Evolutionary conservation across 2,113 vertebrate species (phyloP).

Genomic region (Upupa epops): DNA sequence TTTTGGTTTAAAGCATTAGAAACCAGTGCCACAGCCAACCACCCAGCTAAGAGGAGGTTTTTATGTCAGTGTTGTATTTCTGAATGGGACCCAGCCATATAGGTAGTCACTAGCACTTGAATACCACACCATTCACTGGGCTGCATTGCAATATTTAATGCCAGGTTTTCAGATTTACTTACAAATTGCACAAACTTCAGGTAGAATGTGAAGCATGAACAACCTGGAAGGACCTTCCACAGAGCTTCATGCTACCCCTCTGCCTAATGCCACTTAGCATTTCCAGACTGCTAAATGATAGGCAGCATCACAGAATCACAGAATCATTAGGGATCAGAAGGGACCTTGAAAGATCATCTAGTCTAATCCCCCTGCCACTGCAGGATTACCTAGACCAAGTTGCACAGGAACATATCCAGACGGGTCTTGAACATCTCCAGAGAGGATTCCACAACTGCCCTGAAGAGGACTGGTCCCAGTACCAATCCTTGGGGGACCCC

Average conservation of each 20-base stretch:
- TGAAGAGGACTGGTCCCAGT: too few species aligned
- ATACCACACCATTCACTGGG: neutral
- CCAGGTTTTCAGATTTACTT: neutral
- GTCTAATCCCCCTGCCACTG: too few species aligned
- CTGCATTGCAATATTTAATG: neutral
- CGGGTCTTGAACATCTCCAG: too few species aligned
- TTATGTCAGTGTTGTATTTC: neutral
- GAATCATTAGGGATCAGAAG: too few species aligned
- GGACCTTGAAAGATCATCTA: too few species aligned
- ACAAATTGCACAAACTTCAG: neutral
- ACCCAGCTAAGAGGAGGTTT: neutral
- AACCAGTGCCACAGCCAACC: neutral
- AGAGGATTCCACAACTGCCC: too few species aligned
- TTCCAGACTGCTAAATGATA: neutral
- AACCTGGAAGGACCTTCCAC: neutral
- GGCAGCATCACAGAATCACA: too few species aligned
- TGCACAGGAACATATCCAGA: too few species aligned
- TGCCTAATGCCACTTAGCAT: neutral
- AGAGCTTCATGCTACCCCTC: neutral
- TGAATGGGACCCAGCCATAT: neutral
- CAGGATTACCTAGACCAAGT: too few species aligned
- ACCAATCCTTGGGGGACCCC: too few species aligned
- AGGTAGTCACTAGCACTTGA: neutral
- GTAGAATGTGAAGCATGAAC: neutral
- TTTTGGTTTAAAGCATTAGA: conserved; percentile 13